phyloP scores from a whole-genome alignment of 2,797 vertebrate species.

The Zalophus californianus region DNA sequence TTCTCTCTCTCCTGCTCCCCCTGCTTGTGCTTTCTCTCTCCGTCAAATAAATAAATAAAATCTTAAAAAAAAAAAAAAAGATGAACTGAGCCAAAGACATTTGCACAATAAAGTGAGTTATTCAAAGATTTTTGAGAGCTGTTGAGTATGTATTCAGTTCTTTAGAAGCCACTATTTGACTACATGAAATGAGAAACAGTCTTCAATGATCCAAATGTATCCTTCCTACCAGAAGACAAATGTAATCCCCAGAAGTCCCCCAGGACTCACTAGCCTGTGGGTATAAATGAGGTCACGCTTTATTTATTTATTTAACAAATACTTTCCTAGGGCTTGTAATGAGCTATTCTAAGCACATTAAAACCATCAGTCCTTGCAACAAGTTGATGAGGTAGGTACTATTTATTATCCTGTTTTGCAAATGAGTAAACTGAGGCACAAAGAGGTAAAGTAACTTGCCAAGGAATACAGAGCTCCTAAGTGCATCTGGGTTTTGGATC shows the following conservation, averaged over 20 bases:
- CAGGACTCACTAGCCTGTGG: neutral
- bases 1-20: neutral
- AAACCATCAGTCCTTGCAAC: neutral
- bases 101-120: neutral
- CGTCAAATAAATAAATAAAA: neutral
- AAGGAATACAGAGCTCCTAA: neutral
- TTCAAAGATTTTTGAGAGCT: slow-evolving; percentile 41
- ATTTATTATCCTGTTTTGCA: neutral
- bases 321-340: slow-evolving; percentile 19
- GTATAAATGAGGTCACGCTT: slow-evolving; percentile 39
- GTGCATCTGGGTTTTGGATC: neutral
- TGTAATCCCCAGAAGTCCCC: neutral
- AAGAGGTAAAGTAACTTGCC: neutral
- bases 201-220: neutral
- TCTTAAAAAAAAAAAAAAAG: neutral
- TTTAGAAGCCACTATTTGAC: neutral
- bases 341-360: slow-evolving; percentile 43
- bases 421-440: neutral
- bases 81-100: neutral
- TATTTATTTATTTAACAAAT: slow-evolving; percentile 68
- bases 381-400: neutral
- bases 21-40: neutral
- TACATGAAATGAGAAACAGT: slow-evolving; percentile 54
- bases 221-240: slow-evolving; percentile 19
- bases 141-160: neutral